Conservation (phyloP, 2,797 vertebrate species). For the Danio kyathit region DNA sequence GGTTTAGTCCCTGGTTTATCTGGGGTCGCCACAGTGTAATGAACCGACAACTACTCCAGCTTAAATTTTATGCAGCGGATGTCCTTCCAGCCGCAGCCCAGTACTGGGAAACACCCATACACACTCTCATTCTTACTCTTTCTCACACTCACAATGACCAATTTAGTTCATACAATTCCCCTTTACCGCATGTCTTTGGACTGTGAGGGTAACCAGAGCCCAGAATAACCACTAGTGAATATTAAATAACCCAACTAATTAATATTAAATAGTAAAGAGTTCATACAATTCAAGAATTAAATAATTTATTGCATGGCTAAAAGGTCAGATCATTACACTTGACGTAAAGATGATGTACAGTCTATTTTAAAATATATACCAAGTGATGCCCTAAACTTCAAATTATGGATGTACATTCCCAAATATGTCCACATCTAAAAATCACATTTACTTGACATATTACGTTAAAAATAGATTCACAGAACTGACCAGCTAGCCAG, state of each 20-base stretch:
- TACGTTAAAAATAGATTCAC: background rate
- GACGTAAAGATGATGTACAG: background rate
- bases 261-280: background rate
- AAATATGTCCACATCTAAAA: background rate
- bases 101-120: too few species aligned
- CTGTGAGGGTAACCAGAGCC: too few species aligned
- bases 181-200: too few species aligned
- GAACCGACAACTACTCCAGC: too few species aligned
- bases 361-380: background rate
- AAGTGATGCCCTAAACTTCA: background rate
- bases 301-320: background rate
- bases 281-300: background rate
- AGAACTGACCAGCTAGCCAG: background rate
- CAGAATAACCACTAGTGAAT: too few species aligned
- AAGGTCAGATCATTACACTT: background rate
- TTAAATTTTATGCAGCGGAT: too few species aligned
- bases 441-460: background rate
- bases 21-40: too few species aligned
- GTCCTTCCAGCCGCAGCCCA: too few species aligned
- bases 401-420: background rate
- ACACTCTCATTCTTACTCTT: too few species aligned
- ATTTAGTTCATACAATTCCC: too few species aligned
- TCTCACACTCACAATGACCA: too few species aligned
- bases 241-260: background rate
- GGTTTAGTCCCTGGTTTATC: too few species aligned